Percentiles rank a stretch among this genome's conserved stretches.
Evolutionary conservation across 1,140 invertebrate genomes (phyloP).

Genomic region (Brachionus plicatilis): DNA sequence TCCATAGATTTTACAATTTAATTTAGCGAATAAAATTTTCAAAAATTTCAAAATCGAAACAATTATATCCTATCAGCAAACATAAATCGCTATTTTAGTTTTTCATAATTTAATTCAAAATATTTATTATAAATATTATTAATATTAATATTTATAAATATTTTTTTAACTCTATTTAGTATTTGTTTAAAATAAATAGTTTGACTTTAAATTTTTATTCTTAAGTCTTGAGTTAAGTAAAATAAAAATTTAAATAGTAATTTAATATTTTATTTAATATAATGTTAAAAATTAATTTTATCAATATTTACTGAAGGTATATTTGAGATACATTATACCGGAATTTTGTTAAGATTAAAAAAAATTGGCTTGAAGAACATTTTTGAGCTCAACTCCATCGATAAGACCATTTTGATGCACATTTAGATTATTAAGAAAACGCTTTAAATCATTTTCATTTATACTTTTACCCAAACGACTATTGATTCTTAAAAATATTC

Average conservation of each 20-base stretch:
- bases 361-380: not conserved
- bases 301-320: not conserved
- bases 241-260: not conserved
- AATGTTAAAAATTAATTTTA: not conserved
- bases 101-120: no score
- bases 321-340: not conserved
- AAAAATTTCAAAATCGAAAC: no score
- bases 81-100: no score
- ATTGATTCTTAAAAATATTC: slow-evolving; percentile 29
- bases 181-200: no score
- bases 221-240: not conserved
- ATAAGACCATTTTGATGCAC: slow-evolving; percentile 3
- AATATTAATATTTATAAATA: no score
- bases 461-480: not conserved
- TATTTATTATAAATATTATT: no score
- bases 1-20: no score
- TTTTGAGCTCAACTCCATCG: slow-evolving; percentile 10
- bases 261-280: not conserved
- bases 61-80: no score
- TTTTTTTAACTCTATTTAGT: no score
- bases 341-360: not conserved
- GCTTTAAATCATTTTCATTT: slow-evolving; percentile 13
- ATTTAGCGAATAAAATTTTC: no score
- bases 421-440: not conserved
- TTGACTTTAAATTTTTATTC: not conserved